Percentiles rank a stretch among this genome's conserved stretches.
Evolutionary conservation across 2,797 vertebrate species (phyloP).

Genomic region (Poeciliopsis turneri): DNA sequence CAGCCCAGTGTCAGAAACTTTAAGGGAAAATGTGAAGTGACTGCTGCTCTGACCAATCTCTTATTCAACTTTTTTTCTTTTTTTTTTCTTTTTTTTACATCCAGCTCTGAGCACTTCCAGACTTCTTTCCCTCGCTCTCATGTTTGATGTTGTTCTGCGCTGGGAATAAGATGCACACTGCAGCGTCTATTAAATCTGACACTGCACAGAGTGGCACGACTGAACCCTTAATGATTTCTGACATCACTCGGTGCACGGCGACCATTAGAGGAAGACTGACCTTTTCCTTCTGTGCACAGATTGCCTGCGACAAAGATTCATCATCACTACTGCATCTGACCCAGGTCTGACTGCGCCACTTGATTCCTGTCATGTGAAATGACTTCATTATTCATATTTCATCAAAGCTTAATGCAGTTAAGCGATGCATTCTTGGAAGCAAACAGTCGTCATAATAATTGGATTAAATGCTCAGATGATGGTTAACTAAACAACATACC

Average conservation of each 20-base stretch:
- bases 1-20: not conserved
- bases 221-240: not conserved
- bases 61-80: not conserved
- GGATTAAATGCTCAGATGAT: slow-evolving; percentile 40
- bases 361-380: slow-evolving; percentile 52
- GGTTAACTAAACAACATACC: slow-evolving; percentile 31
- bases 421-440: slow-evolving; percentile 33
- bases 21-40: not conserved
- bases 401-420: slow-evolving; percentile 41
- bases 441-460: slow-evolving; percentile 28
- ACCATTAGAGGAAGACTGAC: slow-evolving; percentile 1
- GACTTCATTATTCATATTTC: slow-evolving; percentile 28
- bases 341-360: slow-evolving; percentile 13
- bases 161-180: not conserved
- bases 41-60: not conserved
- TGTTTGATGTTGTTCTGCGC: not conserved
- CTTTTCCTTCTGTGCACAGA: not conserved
- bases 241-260: not conserved
- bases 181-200: not conserved
- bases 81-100: not conserved
- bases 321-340: not conserved
- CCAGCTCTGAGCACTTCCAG: not conserved
- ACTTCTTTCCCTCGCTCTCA: not conserved
- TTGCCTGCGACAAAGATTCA: not conserved
- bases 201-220: not conserved